Evolutionary conservation across 64 coral and sea anemone genomes (phyloP).

Genomic region (Trachythela sp.): DNA sequence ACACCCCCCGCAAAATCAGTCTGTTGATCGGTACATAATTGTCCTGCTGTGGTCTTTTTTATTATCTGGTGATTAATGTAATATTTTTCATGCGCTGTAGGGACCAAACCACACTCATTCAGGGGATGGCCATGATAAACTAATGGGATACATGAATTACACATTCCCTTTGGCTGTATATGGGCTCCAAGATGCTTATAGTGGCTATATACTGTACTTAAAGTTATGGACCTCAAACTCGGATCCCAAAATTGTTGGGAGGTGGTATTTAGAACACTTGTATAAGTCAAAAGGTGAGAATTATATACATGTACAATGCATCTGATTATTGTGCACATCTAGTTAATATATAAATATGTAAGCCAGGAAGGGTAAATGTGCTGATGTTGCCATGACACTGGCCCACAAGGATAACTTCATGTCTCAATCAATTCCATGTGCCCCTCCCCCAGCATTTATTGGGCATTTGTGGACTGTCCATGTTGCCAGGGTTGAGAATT

Average conservation of each 20-base stretch:
- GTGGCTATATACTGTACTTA: slow-evolving; percentile 9
- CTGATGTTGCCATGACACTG: neutral
- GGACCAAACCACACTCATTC: slow-evolving; percentile 1
- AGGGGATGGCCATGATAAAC: slow-evolving; percentile 15
- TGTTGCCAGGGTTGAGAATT: neutral
- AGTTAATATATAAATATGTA: too few species aligned
- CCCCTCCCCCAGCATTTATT: too few species aligned
- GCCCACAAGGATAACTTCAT: neutral
- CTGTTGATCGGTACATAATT: neutral
- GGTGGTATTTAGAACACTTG: slow-evolving; percentile 15
- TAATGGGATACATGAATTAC: neutral
- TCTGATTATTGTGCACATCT: neutral
- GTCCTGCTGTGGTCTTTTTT: neutral
- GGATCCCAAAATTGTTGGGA: slow-evolving; percentile 2
- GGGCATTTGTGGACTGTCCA: neutral
- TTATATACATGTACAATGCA: neutral
- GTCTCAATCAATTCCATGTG: neutral
- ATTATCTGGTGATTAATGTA: neutral
- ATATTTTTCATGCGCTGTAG: neutral
- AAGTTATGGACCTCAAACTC: neutral
- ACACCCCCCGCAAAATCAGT: too few species aligned
- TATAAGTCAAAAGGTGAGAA: neutral
- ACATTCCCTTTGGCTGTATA: slow-evolving; percentile 8
- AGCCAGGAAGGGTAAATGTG: too few species aligned
- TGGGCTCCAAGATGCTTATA: slow-evolving; percentile 14